A percentile compares a stretch with the other conserved stretches of the same genome.
Evolutionary conservation across 1,140 invertebrate species (phyloP).

Genomic region (Drosophila lowei): DNA sequence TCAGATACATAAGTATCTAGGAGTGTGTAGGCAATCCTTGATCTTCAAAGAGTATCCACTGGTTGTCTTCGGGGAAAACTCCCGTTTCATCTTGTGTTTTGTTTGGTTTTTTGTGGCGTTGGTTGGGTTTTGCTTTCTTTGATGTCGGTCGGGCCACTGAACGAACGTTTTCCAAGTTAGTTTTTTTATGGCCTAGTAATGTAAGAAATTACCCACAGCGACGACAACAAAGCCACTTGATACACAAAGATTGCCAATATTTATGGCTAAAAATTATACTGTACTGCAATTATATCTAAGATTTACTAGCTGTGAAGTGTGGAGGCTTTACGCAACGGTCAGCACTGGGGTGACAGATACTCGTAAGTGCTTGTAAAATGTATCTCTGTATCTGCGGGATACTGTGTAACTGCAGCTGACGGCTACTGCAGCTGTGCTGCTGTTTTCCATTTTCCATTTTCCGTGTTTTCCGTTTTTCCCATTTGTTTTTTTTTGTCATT

Average conservation of each 20-base stretch:
- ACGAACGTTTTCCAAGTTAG: constrained; percentile 54
- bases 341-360: constrained; percentile 42
- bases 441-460: constrained; percentile 31
- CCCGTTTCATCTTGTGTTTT: constrained; percentile 9
- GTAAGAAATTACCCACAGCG: constrained; percentile 74
- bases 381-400: constrained; percentile 61
- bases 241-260: constrained; percentile 72
- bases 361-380: constrained; percentile 37
- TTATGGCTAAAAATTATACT: constrained; percentile 51
- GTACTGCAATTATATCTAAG: constrained; percentile 6
- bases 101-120: constrained; percentile 32
- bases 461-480: neutral
- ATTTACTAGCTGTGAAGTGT: constrained; percentile 3
- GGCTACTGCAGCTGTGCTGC: constrained; percentile 68
- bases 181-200: constrained; percentile 77
- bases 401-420: constrained; percentile 70
- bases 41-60: constrained; percentile 25
- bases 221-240: constrained; percentile 52
- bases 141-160: constrained; percentile 40
- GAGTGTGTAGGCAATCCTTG: no score
- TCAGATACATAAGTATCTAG: no score
- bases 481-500: constrained; percentile 2
- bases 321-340: constrained; percentile 65
- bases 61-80: neutral
- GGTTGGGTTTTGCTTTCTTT: constrained; percentile 71